phyloP scores from a whole-genome alignment of 2,888 invertebrate genomes.

The Ophion ellenae region DNA sequence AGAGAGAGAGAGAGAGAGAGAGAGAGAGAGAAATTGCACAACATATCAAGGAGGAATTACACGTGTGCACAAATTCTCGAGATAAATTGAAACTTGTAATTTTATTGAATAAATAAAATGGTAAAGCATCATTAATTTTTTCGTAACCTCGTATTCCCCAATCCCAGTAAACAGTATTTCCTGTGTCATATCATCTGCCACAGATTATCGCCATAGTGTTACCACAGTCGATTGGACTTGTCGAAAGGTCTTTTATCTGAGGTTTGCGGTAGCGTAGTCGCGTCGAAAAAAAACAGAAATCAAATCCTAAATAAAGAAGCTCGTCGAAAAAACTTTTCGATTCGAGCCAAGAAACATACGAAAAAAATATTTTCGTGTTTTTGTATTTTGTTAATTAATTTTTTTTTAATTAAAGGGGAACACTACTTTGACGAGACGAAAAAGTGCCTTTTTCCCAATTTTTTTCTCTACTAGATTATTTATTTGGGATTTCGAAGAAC shows the following conservation, averaged over 20 bases:
- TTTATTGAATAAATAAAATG: constrained; percentile 55
- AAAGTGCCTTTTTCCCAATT: too few relatives aligned
- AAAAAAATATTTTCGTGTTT: too few relatives aligned
- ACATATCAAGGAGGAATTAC: constrained; percentile 18
- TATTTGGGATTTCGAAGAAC: too few relatives aligned
- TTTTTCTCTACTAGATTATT: too few relatives aligned
- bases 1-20: too few relatives aligned
- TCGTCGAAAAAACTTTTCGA: not conserved
- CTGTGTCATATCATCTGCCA: not conserved
- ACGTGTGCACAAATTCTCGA: constrained; percentile 29
- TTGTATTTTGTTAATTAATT: too few relatives aligned
- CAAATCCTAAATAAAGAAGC: not conserved
- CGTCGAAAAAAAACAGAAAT: constrained; percentile 2
- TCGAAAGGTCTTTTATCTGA: constrained; percentile 16
- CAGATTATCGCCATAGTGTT: constrained; percentile 22
- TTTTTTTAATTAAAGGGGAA: too few relatives aligned
- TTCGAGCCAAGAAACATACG: too few relatives aligned
- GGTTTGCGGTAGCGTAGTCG: constrained; percentile 2
- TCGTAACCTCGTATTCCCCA: not conserved
- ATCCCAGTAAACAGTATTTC: not conserved
- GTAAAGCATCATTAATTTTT: not conserved
- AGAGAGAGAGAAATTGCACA: too few relatives aligned
- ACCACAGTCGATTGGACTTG: not conserved
- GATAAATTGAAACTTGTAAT: constrained; percentile 45
- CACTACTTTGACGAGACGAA: too few relatives aligned